Conservation (phyloP, 2,797 vertebrate species). For the Tragopan temminckii region DNA sequence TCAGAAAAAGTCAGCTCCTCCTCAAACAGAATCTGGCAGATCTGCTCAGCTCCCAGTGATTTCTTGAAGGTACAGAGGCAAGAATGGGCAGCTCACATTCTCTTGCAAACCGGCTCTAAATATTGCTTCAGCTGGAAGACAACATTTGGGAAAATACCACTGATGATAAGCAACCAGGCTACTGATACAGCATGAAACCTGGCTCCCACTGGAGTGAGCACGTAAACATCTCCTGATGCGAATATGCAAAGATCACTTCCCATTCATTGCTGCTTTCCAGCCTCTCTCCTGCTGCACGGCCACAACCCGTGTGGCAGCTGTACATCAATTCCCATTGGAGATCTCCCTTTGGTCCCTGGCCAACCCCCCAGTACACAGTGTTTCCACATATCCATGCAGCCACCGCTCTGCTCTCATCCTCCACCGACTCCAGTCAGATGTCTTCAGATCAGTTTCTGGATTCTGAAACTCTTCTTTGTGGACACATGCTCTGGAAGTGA, state of each 20-base stretch:
- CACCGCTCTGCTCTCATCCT: neutral
- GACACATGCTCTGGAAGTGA: neutral
- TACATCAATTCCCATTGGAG: neutral
- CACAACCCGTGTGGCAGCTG: neutral
- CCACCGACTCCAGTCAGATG: neutral
- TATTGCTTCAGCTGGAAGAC: neutral
- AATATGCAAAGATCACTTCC: neutral
- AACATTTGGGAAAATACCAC: neutral
- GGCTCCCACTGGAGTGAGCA: neutral
- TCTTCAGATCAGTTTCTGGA: neutral
- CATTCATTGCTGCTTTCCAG: neutral
- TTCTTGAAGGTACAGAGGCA: neutral
- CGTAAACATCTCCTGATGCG: neutral
- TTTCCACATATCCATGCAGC: neutral
- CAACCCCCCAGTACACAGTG: neutral
- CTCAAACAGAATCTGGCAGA: neutral
- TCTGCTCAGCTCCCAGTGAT: neutral
- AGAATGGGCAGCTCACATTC: neutral
- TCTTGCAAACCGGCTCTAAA: neutral
- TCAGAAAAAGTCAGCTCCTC: conserved; percentile 7
- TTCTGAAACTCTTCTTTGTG: neutral
- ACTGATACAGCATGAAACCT: neutral
- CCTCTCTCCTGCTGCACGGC: neutral
- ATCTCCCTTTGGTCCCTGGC: neutral
- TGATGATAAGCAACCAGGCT: neutral